Percentiles rank a stretch among this genome's conserved stretches.
Conservation (phyloP, 1,140 invertebrate genomes). For the Diabrotica virgifera region DNA sequence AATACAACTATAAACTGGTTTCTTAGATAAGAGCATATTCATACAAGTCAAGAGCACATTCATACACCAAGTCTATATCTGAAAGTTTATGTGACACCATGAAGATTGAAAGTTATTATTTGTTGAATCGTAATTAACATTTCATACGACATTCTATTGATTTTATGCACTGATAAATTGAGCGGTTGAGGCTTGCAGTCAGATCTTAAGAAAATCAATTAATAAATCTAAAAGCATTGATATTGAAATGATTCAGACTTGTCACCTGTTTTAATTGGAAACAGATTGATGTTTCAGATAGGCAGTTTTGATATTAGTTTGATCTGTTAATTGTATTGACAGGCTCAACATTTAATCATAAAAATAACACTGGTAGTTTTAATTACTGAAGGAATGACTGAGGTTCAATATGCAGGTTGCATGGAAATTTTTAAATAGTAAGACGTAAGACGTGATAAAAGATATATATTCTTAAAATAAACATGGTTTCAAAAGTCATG, state of each 20-base stretch:
- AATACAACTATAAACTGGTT: no score
- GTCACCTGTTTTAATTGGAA: slow-evolving; percentile 41
- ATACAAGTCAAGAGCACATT: no score
- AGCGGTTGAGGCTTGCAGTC: slow-evolving; percentile 13
- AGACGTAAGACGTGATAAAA: no score
- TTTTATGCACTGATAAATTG: slow-evolving; percentile 1
- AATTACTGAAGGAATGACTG: no score
- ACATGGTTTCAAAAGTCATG: no score
- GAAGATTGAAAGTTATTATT: slow-evolving; percentile 1
- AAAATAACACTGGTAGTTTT: no score
- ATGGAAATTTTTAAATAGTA: no score
- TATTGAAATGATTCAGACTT: slow-evolving; percentile 41
- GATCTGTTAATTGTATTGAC: not conserved
- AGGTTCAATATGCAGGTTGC: no score
- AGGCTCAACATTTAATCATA: not conserved
- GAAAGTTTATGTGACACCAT: not conserved
- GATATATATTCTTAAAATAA: no score
- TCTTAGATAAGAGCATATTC: no score
- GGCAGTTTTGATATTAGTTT: not conserved
- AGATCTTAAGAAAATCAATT: slow-evolving; percentile 34
- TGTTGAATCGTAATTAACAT: not conserved
- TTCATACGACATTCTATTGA: not conserved
- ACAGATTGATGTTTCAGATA: slow-evolving; percentile 28
- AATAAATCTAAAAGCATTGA: slow-evolving; percentile 40
- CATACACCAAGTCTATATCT: no score